Conservation (phyloP, 2,113 vertebrate species). For the Heliornis fulica region DNA sequence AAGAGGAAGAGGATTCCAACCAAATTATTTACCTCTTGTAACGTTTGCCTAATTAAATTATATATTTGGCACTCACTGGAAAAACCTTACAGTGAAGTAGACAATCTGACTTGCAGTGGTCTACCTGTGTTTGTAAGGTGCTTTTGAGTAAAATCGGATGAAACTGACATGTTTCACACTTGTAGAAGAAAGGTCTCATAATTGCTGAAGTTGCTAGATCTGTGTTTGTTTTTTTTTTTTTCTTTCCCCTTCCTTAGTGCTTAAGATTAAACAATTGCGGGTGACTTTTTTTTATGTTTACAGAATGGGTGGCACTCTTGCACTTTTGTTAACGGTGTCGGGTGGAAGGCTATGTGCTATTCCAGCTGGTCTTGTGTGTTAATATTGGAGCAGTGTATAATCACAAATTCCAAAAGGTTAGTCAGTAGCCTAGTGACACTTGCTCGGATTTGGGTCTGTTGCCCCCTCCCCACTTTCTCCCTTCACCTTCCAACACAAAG, state of each 20-base stretch:
- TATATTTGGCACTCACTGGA: background rate
- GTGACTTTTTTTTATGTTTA: background rate
- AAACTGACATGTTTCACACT: background rate
- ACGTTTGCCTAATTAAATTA: background rate
- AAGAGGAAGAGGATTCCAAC: background rate
- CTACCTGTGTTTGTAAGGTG: background rate
- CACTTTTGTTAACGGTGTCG: background rate
- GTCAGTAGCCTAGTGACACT: background rate
- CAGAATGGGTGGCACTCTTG: conserved; percentile 3
- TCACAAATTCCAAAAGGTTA: background rate
- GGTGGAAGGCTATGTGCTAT: background rate
- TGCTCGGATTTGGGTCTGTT: background rate
- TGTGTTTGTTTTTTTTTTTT: too few species aligned
- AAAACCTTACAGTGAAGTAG: background rate
- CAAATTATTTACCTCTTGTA: background rate
- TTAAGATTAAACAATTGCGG: background rate
- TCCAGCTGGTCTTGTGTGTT: background rate
- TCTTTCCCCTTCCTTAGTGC: background rate
- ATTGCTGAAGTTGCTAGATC: background rate
- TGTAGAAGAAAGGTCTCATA: background rate
- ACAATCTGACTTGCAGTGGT: background rate
- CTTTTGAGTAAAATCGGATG: background rate
- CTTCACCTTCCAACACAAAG: too few species aligned
- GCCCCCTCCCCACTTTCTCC: accelerated
- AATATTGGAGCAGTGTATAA: background rate